Evolutionary conservation across 2,888 invertebrate genomes (phyloP).

Genomic region (Leucozona laternaria): DNA sequence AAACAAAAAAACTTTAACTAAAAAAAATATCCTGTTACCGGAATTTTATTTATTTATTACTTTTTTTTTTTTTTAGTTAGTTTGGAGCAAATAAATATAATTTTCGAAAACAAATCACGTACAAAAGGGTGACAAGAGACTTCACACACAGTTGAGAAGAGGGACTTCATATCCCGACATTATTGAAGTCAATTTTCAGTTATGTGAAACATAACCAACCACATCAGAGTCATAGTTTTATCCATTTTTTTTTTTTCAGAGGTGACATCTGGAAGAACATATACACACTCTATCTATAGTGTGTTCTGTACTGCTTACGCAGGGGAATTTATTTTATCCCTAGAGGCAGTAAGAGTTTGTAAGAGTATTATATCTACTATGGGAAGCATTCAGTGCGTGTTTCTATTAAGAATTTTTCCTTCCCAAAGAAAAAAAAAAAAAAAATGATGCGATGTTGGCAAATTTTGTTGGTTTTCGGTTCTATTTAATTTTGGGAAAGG

Average conservation of each 20-base stretch:
- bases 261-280: constrained; percentile 10
- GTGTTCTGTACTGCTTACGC: neutral
- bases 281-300: neutral
- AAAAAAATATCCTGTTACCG: neutral
- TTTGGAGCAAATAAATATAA: neutral
- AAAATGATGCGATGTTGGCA: neutral
- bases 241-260: neutral
- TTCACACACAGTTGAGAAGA: constrained; percentile 17
- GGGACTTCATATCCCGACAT: constrained; percentile 1
- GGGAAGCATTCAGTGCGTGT: constrained; percentile 2
- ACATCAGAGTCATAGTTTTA: constrained; percentile 4
- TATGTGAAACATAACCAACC: constrained; percentile 11
- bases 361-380: neutral
- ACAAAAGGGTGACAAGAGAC: constrained; percentile 26
- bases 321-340: constrained; percentile 16
- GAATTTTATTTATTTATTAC: neutral
- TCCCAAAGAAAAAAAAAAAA: too few relatives aligned
- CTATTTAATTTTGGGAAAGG: neutral
- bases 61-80: neutral
- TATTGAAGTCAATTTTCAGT: constrained; percentile 29
- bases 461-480: neutral
- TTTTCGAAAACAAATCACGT: constrained; percentile 27
- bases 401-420: neutral
- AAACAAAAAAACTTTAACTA: neutral
- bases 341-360: constrained; percentile 1